Evolutionary conservation across 1,140 invertebrate genomes (phyloP).

Genomic region (Trachymyrmex cornetzi): DNA sequence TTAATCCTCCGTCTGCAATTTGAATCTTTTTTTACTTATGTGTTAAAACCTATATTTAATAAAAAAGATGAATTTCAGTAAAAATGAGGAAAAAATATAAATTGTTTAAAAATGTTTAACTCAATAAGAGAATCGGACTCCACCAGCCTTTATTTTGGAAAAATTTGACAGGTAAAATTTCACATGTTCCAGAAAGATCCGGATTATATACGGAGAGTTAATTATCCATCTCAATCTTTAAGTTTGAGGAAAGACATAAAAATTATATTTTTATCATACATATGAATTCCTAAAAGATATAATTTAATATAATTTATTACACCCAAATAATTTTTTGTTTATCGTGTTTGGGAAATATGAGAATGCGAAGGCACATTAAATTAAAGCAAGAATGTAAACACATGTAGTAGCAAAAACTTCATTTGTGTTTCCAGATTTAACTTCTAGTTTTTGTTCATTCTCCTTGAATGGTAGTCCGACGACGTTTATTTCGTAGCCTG

Average conservation of each 20-base stretch:
- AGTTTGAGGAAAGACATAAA: neutral
- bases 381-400: neutral
- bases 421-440: constrained; percentile 19
- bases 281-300: neutral
- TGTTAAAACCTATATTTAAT: too few species aligned
- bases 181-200: too few species aligned
- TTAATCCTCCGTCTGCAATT: too few species aligned
- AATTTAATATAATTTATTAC: neutral
- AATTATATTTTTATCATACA: neutral
- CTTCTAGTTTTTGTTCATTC: constrained; percentile 20
- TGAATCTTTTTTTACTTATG: too few species aligned
- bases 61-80: too few species aligned
- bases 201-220: too few species aligned
- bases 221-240: neutral
- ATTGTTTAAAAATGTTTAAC: too few species aligned
- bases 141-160: too few species aligned
- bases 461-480: neutral
- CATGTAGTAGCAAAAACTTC: too few species aligned
- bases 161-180: too few species aligned
- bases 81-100: too few species aligned
- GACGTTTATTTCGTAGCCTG: neutral
- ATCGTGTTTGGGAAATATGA: neutral
- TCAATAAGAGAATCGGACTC: too few species aligned
- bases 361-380: neutral
- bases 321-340: neutral